Evolutionary conservation across 2,797 vertebrate species (phyloP), one percentile per base, ranked within the genome.

Genomic region (Liparis tanakae): DNA sequence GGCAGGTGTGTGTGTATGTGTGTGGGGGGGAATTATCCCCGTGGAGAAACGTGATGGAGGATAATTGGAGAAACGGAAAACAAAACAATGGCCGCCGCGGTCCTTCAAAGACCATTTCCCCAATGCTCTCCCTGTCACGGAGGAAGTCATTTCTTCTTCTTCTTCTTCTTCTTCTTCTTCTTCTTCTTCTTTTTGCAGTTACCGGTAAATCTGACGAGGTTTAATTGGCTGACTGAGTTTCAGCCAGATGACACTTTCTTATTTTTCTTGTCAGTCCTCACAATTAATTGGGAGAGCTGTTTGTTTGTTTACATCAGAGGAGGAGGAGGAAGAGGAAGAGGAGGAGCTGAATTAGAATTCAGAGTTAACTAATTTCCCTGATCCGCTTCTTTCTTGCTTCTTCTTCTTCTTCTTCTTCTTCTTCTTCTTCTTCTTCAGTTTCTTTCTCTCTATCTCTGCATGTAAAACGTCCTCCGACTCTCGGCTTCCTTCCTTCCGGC

Each of bases 151-250:
- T 79, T 72, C 83, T 78, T 41, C 30, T 74, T 30, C 25, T 30
- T 30, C 25, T 30, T 30, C 25, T 30, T 30, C 25, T 30, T 30
- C 25, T 30, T 30, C 25, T 30, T 30, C 25, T 30, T 30, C 25
- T 30, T 30, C 25, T 30, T 30, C 25, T 30, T 30, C 25, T 30
- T 30, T 4, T 71, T 72, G 66, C 82, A 33, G 56, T 67, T 39
- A 25, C 80, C 61, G 65, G 76, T 78, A 88, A 86, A 89, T 81
- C 83, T 79, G 37, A 39, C 67, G 63, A 30, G 36, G 30, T 83
- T 78, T 91, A 92, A 90, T 91, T 91, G 87, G 89, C 73, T 82
- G 84, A 72, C 86, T 74, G 84, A 46, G 63, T 87, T 84, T 74
- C 46, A 84, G 69, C 74, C 82, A 87, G 83, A 83, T 85, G 86